phyloP scores from a whole-genome alignment of 1,140 invertebrate species.

The Trinorchestia longiramus region DNA sequence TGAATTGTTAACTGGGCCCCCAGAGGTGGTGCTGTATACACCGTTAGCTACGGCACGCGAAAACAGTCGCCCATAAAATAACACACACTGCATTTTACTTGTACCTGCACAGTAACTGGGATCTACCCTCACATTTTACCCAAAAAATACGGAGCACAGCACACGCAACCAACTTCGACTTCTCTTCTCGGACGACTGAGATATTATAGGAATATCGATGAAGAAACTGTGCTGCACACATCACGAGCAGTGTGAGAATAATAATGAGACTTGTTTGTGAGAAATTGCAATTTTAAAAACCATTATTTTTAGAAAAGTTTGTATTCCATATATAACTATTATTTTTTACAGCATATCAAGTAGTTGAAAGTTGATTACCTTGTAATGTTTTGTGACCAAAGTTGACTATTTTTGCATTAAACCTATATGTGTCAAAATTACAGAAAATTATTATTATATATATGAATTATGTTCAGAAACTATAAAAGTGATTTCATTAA shows the following conservation, averaged over 20 bases:
- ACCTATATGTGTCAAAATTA: too few relatives aligned
- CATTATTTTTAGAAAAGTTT: background rate
- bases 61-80: conserved; percentile 65
- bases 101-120: conserved; percentile 37
- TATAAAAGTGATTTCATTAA: too few relatives aligned
- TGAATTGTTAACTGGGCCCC: conserved; percentile 36
- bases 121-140: conserved; percentile 54
- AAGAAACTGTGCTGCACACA: background rate
- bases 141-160: conserved; percentile 24
- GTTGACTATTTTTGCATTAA: too few relatives aligned
- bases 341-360: background rate
- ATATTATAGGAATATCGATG: background rate
- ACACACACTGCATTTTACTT: conserved; percentile 65
- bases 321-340: background rate
- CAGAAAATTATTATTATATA: too few relatives aligned
- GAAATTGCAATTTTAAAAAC: background rate
- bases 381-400: too few relatives aligned
- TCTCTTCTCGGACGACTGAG: background rate
- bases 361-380: background rate
- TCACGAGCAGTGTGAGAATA: background rate
- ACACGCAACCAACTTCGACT: background rate
- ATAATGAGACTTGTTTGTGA: background rate
- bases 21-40: conserved; percentile 60
- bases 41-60: conserved; percentile 65
- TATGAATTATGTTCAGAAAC: too few relatives aligned